phyloP scores from a whole-genome alignment of 2,888 invertebrate genomes.

The Lasioglossum calceatum region DNA sequence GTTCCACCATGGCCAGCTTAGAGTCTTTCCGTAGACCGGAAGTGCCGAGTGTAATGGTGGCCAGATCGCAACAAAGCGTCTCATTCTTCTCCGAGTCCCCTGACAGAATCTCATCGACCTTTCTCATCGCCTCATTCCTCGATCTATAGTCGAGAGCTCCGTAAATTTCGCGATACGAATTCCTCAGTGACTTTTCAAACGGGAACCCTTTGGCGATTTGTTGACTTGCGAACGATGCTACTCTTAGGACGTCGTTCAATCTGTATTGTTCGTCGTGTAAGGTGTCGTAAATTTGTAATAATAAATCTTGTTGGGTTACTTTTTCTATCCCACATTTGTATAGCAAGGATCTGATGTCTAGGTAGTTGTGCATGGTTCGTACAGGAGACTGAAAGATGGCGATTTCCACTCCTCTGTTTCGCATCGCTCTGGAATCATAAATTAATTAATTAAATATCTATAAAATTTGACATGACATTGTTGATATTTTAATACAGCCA shows the following conservation, averaged over 20 bases:
- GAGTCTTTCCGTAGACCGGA: constrained; percentile 86
- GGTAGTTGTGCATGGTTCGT: constrained; percentile 69
- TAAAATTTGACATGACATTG: background rate
- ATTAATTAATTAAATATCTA: background rate
- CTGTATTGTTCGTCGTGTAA: constrained; percentile 84
- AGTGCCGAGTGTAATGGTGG: constrained; percentile 82
- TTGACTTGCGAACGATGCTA: constrained; percentile 88
- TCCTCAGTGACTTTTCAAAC: constrained; percentile 86
- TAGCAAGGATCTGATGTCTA: constrained; percentile 86
- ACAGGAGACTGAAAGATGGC: constrained; percentile 85
- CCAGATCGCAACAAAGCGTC: constrained; percentile 72
- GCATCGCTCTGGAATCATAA: constrained; percentile 91
- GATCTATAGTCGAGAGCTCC: constrained; percentile 86
- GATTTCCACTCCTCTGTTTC: constrained; percentile 98
- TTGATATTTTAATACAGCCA: background rate
- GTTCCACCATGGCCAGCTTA: constrained; percentile 85
- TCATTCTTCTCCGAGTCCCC: constrained; percentile 77
- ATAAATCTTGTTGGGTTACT: constrained; percentile 82
- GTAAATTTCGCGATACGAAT: constrained; percentile 89
- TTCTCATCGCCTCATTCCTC: constrained; percentile 78
- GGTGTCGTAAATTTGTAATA: constrained; percentile 85
- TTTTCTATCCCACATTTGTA: constrained; percentile 85
- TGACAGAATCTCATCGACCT: constrained; percentile 76
- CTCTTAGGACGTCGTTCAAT: constrained; percentile 88
- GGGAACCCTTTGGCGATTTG: constrained; percentile 88